Percentiles rank a stretch among this genome's conserved stretches.
phyloP scores from a whole-genome alignment of 2,888 invertebrate genomes.

The Lomographa bimaculata region DNA sequence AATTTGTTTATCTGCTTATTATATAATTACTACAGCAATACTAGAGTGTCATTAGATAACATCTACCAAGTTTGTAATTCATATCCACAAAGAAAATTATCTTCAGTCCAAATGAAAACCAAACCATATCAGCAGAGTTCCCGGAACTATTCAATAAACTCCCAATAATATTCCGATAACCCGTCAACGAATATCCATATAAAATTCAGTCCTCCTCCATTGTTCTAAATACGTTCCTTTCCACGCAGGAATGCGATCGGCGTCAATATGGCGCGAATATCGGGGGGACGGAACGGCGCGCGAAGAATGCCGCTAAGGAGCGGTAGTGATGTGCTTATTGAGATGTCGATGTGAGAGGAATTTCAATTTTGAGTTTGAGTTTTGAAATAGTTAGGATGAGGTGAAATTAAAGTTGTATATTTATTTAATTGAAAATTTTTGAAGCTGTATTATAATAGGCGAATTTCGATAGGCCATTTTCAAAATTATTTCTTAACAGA shows the following conservation, averaged over 20 bases:
- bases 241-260: constrained; percentile 45
- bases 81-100: too few species aligned
- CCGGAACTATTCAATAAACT: constrained; percentile 9
- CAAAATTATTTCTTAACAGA: too few species aligned
- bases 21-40: too few species aligned
- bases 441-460: too few species aligned
- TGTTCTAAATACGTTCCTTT: constrained; percentile 39
- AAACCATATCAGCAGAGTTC: too few species aligned
- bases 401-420: too few species aligned
- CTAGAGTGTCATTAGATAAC: too few species aligned
- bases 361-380: constrained; percentile 24
- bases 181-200: constrained; percentile 33
- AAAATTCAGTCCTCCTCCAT: constrained; percentile 36
- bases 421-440: too few species aligned
- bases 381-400: constrained; percentile 13
- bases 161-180: constrained; percentile 31
- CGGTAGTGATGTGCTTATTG: constrained; percentile 52
- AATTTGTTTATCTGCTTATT: too few species aligned
- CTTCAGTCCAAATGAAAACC: too few species aligned
- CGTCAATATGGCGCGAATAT: constrained; percentile 63
- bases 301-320: constrained; percentile 54
- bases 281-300: constrained; percentile 48
- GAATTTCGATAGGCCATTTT: too few species aligned
- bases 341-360: constrained; percentile 32
- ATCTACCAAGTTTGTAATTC: too few species aligned